Evolutionary conservation across 37 sponge, comb jelly and placozoan species (phyloP).

Genomic region (Haliclona indistincta): DNA sequence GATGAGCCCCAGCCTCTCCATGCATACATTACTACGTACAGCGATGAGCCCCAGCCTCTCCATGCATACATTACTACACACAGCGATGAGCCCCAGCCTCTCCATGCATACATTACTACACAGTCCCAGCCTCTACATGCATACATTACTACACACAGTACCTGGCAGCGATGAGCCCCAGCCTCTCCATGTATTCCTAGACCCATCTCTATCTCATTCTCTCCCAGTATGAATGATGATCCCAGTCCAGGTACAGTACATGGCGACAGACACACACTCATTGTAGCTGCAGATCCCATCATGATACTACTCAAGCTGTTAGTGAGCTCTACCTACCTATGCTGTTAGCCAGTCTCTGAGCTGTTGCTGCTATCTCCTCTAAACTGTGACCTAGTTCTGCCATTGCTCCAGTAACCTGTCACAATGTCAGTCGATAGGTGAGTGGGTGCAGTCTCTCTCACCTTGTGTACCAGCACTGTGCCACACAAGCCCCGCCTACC

Average conservation of each 20-base stretch:
- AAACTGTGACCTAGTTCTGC: slow-evolving; percentile 81
- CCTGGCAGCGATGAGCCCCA: too few relatives aligned
- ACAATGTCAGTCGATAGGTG: too few relatives aligned
- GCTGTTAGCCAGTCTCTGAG: slow-evolving; percentile 45
- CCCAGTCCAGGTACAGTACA: slow-evolving; percentile 84
- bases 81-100: too few relatives aligned
- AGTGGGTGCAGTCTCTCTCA: slow-evolving; percentile 3
- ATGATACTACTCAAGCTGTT: not conserved
- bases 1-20: too few relatives aligned
- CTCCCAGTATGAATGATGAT: slow-evolving; percentile 76
- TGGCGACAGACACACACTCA: slow-evolving; percentile 88
- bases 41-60: too few relatives aligned
- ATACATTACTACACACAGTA: too few relatives aligned
- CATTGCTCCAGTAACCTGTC: slow-evolving; percentile 89
- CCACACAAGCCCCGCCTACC: slow-evolving; percentile 95
- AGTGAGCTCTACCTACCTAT: slow-evolving; percentile 42
- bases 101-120: too few relatives aligned
- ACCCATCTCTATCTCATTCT: slow-evolving; percentile 90
- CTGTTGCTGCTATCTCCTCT: slow-evolving; percentile 63
- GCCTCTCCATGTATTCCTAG: slow-evolving; percentile 97
- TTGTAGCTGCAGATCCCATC: slow-evolving; percentile 51
- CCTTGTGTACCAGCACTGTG: slow-evolving; percentile 87
- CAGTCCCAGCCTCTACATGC: too few relatives aligned
- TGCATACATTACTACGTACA: too few relatives aligned
- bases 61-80: too few relatives aligned